These are phyloP conservation scores for Siderastrea radians DNA, from an alignment of 92 coral and sea anemone species.

Conservation along the genomic window DNA sequence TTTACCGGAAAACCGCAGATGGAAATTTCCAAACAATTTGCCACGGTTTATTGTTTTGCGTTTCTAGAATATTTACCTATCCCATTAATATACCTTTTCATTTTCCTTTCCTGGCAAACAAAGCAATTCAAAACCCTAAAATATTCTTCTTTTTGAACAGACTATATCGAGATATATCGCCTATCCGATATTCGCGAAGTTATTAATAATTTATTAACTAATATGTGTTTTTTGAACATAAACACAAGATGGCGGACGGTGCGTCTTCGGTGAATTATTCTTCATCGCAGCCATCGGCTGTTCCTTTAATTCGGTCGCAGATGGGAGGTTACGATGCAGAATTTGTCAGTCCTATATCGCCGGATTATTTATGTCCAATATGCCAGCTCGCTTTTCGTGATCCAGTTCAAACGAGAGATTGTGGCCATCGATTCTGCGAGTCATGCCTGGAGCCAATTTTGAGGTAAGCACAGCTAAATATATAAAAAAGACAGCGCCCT, in stretches of 20 bases:
- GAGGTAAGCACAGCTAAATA: constrained; percentile 59
- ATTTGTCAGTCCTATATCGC: constrained; percentile 85
- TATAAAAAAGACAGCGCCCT: not conserved
- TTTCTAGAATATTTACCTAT: not conserved
- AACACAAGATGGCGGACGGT: constrained; percentile 87
- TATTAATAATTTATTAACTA: constrained; percentile 80
- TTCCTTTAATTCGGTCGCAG: constrained; percentile 68
- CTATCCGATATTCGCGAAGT: constrained; percentile 36
- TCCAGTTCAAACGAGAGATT: constrained; percentile 99
- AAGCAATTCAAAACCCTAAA: constrained; percentile 9
- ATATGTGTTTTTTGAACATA: constrained; percentile 65
- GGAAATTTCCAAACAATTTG: not conserved
- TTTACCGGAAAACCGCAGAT: not conserved
- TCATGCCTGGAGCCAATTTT: constrained; percentile 98
- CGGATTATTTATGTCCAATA: constrained; percentile 96
- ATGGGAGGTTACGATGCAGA: constrained; percentile 98
- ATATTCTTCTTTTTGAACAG: not conserved
- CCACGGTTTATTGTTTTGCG: not conserved
- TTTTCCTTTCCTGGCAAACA: not conserved
- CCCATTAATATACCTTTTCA: not conserved
- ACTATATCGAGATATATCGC: constrained; percentile 2
- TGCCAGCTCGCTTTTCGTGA: constrained; percentile 99
- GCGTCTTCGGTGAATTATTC: constrained; percentile 60
- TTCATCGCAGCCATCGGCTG: constrained; percentile 64
- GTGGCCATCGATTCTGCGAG: constrained; percentile 99